These are phyloP conservation scores for Scomber japonicus DNA, from an alignment of 2,113 vertebrate species.

Conservation along the genomic window DNA sequence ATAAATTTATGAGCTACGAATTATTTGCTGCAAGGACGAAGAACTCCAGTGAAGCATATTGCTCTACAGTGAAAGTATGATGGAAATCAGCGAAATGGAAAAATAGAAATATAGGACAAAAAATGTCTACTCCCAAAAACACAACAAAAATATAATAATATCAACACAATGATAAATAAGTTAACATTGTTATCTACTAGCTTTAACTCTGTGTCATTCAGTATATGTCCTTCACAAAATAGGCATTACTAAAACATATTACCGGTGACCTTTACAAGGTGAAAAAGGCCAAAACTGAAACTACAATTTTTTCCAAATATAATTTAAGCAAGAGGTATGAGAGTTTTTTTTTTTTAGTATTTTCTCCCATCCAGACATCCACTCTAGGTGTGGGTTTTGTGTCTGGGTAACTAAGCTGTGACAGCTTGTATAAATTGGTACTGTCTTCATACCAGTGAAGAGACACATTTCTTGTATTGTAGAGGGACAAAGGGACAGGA, in stretches of 20 bases:
- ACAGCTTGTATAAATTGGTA: not conserved
- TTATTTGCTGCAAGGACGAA: not conserved
- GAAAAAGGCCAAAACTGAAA: constrained; percentile 32
- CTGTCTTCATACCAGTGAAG: not conserved
- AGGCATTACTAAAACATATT: not conserved
- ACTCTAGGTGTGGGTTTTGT: too few species aligned
- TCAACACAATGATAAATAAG: not conserved
- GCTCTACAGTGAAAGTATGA: not conserved
- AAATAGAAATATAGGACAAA: not conserved
- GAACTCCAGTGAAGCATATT: not conserved
- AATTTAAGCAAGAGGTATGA: too few species aligned
- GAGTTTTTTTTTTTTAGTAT: not conserved
- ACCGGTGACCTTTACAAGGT: constrained; percentile 40
- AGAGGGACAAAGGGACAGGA: not conserved
- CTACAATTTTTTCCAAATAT: not conserved
- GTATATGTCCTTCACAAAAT: not conserved
- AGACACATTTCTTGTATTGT: not conserved
- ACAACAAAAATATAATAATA: not conserved
- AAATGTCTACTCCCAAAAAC: not conserved
- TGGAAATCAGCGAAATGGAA: not conserved
- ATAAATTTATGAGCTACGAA: not conserved
- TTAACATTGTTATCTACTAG: not conserved
- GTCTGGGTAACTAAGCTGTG: not conserved
- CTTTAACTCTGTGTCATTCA: not conserved
- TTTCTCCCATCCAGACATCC: not conserved